Evolutionary conservation across 1,140 invertebrate genomes (phyloP), one percentile per base, ranked within the genome.

Genomic region (Episyrphus balteatus): DNA sequence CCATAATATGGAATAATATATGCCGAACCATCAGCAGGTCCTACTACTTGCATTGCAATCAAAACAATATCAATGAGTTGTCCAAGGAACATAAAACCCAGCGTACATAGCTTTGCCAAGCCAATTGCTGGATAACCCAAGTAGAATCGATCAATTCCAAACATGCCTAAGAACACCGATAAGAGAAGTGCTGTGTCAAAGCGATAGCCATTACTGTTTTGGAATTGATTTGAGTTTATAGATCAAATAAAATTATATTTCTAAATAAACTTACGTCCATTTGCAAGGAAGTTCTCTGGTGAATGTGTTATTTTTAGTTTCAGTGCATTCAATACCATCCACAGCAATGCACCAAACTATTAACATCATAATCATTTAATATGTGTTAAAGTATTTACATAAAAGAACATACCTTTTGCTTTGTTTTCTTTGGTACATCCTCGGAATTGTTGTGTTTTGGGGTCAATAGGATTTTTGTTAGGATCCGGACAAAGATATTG

Each of bases 91-190:
- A 98, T 84, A 61, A 96, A 97, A 7, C 95, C 95, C 21, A 98
- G 71, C 1, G 94, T 98, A 62, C 91, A 92, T 53, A 98, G 79
- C 69, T 98, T 98, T 8, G 95, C 77, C 40, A 98, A 70, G 2
- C 93, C 94, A 51, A 98, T 80, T 17, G 91, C 94, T 42, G 91
- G 89, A 70, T 98, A 98, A 14, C 95, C 95, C 3, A 98, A 73
- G 64, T 98, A 98, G 70, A 98, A 97, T 51, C 95, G 74, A 68
- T 98, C 95, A 13, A 89, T 78, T n/a, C 95, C 95, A 74, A 98
- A 93, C 88, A 95, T 94, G 21, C 93, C 93, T 39, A 91, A 71
- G 61, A 98, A 98, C 39, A 98, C 86, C 2, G 94, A 98, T 0
- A 99, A 73, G 13, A 98, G 64, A 42, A 98, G 67, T 0, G 94